Conservation (phyloP, 2,888 invertebrate genomes). For the Trissolcus japonicus region DNA sequence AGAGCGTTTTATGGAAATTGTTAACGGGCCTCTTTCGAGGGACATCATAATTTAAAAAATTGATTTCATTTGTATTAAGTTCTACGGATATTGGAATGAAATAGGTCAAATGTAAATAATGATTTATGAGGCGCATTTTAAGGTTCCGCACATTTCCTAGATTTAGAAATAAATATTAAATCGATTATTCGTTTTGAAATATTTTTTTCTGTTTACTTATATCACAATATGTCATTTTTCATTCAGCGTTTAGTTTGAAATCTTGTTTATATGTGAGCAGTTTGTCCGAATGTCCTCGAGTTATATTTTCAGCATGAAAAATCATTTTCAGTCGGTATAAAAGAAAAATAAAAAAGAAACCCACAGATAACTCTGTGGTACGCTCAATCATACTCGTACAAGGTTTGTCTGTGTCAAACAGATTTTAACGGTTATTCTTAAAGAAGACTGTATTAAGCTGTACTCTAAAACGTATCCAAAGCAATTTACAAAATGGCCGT, state of each 20-base stretch:
- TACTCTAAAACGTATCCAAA: conserved; percentile 5
- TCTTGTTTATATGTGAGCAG: too few species aligned
- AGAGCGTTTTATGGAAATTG: conserved; percentile 42
- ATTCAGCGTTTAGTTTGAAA: too few species aligned
- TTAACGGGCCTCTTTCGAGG: conserved; percentile 34
- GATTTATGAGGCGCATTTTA: conserved; percentile 43
- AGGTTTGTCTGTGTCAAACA: not conserved
- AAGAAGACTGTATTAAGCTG: not conserved
- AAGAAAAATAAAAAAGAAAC: too few species aligned
- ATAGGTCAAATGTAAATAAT: conserved; percentile 53
- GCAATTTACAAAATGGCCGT: conserved; percentile 7
- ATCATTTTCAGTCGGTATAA: too few species aligned
- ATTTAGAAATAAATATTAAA: conserved; percentile 44
- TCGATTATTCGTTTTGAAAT: conserved; percentile 22
- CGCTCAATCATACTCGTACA: too few species aligned
- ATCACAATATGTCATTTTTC: not conserved
- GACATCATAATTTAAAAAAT: conserved; percentile 48
- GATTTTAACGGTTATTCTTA: conserved; percentile 2
- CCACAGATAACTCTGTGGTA: too few species aligned
- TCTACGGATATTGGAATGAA: conserved; percentile 36
- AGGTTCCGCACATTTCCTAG: conserved; percentile 30
- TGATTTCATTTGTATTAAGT: conserved; percentile 48
- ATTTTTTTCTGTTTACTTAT: conserved; percentile 22
- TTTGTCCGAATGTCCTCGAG: too few species aligned
- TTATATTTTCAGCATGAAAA: too few species aligned